A percentile compares a stretch with the other conserved stretches of the same genome.
Evolutionary conservation across 2,888 invertebrate species (phyloP).

Genomic region (Lamellibrachia satsuma): DNA sequence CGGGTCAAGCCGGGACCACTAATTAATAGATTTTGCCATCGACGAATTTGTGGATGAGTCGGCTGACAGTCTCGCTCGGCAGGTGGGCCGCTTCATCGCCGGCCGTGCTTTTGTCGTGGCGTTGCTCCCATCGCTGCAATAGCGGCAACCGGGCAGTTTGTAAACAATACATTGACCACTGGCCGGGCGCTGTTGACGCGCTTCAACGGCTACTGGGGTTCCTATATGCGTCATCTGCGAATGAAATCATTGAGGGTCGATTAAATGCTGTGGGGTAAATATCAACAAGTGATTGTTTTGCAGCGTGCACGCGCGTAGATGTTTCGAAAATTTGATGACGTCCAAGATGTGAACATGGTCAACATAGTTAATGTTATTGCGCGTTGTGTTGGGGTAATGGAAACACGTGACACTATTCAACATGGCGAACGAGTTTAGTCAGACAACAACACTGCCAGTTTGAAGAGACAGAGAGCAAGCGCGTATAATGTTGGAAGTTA

Average conservation of each 20-base stretch:
- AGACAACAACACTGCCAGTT: not conserved
- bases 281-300: constrained; percentile 1
- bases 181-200: not conserved
- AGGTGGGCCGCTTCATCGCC: not conserved
- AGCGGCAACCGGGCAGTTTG: not conserved
- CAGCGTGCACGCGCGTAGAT: not conserved
- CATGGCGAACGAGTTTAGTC: not conserved
- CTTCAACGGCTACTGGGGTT: not conserved
- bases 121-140: not conserved
- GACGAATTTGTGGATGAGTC: not conserved
- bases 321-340: not conserved
- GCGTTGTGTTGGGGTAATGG: not conserved
- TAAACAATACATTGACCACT: not conserved
- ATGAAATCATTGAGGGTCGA: not conserved
- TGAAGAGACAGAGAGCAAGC: no score
- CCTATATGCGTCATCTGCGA: not conserved
- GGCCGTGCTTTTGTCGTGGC: not conserved
- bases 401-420: not conserved
- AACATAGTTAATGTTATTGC: not conserved
- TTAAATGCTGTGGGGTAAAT: not conserved
- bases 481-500: no score
- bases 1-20: not conserved
- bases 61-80: not conserved
- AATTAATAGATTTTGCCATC: not conserved
- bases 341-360: not conserved